phyloP scores from a whole-genome alignment of 2,888 invertebrate genomes.

The Zaprionus obscuricornis region DNA sequence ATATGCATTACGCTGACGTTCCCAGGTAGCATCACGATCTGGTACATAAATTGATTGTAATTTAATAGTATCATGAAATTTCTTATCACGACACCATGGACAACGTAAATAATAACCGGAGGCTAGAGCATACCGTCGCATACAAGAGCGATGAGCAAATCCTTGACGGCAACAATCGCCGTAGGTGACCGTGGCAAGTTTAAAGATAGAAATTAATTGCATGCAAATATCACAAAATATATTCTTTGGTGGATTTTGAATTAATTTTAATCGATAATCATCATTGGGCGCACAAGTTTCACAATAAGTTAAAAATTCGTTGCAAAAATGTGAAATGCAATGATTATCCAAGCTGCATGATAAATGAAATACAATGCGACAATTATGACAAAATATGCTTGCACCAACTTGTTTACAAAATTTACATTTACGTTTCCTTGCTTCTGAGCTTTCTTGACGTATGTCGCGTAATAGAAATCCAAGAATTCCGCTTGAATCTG shows the following conservation, averaged over 20 bases:
- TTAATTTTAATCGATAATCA: conserved; percentile 31
- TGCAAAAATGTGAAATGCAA: conserved; percentile 61
- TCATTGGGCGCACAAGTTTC: conserved; percentile 62
- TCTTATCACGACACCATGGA: conserved; percentile 73
- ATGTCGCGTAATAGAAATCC: conserved; percentile 91
- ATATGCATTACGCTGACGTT: conserved; percentile 88
- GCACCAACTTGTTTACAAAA: conserved; percentile 69
- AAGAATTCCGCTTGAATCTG: conserved; percentile 88
- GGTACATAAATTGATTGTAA: conserved; percentile 78
- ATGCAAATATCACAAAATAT: conserved; percentile 72
- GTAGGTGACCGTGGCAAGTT: conserved; percentile 41
- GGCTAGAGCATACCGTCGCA: conserved; percentile 74
- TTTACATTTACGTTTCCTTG: conserved; percentile 56
- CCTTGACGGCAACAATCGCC: conserved; percentile 77
- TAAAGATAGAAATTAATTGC: conserved; percentile 33
- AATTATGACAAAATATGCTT: conserved; percentile 66
- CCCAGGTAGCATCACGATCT: conserved; percentile 92
- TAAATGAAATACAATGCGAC: conserved; percentile 70
- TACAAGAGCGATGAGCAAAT: conserved; percentile 74
- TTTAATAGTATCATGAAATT: conserved; percentile 73
- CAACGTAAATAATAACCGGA: conserved; percentile 81
- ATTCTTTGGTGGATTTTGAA: conserved; percentile 25
- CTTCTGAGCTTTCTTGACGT: conserved; percentile 86
- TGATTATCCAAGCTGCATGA: conserved; percentile 63
- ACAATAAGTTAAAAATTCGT: conserved; percentile 75